Conservation (phyloP, 2,888 invertebrate species). For the Pocota personata region DNA sequence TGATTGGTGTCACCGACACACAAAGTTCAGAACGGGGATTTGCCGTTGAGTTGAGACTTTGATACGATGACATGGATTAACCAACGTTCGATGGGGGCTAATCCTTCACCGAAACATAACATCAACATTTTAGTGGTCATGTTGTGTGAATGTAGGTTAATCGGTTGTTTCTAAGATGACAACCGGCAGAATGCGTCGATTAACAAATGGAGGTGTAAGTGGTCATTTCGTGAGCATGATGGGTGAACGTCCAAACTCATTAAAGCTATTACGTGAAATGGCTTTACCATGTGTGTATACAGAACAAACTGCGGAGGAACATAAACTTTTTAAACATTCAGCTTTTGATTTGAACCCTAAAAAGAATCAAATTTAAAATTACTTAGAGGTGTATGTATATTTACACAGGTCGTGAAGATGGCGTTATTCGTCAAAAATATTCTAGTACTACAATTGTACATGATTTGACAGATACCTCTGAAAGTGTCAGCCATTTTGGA, state of each 20-base stretch:
- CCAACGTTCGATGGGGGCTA: slow-evolving; percentile 55
- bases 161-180: slow-evolving; percentile 49
- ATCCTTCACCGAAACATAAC: slow-evolving; percentile 47
- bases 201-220: slow-evolving; percentile 44
- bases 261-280: not conserved
- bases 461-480: too few species aligned
- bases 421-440: too few species aligned
- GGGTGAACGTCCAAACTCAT: not conserved
- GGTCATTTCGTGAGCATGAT: slow-evolving; percentile 23
- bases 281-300: too few species aligned
- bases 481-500: too few species aligned
- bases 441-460: too few species aligned
- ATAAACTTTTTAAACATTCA: too few species aligned
- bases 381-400: too few species aligned
- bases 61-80: slow-evolving; percentile 68
- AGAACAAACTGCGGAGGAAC: too few species aligned
- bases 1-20: slow-evolving; percentile 48
- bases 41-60: slow-evolving; percentile 48
- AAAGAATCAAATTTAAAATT: too few species aligned
- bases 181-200: slow-evolving; percentile 24
- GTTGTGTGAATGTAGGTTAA: slow-evolving; percentile 62
- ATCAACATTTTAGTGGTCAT: slow-evolving; percentile 35
- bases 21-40: slow-evolving; percentile 20
- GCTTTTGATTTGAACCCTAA: too few species aligned
- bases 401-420: too few species aligned